Evolutionary conservation across 2,888 invertebrate genomes (phyloP).

Genomic region (Crematogaster levior): DNA sequence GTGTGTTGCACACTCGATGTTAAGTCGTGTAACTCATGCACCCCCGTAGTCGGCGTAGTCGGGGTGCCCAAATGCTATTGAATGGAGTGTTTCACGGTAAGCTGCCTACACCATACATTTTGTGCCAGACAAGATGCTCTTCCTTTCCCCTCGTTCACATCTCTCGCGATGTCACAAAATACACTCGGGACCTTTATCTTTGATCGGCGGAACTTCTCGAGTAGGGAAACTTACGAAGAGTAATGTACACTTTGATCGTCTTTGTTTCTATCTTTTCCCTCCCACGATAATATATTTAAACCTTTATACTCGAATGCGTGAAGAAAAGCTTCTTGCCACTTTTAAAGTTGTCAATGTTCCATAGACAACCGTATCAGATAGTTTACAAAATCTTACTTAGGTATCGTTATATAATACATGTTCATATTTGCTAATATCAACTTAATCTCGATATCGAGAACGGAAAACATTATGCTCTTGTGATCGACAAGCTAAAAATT

Average conservation of each 20-base stretch:
- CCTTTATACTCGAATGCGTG: background rate
- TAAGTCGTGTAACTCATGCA: slow-evolving; percentile 69
- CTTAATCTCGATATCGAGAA: background rate
- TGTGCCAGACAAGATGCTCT: slow-evolving; percentile 69
- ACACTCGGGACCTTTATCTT: slow-evolving; percentile 53
- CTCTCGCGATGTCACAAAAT: slow-evolving; percentile 57
- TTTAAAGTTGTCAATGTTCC: background rate
- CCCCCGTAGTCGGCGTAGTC: slow-evolving; percentile 45
- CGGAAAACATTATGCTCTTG: background rate
- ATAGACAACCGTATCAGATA: background rate
- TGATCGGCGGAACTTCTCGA: slow-evolving; percentile 46
- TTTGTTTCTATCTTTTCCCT: slow-evolving; percentile 5
- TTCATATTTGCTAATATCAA: background rate
- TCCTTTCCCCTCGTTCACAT: slow-evolving; percentile 58
- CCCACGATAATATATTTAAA: slow-evolving; percentile 18
- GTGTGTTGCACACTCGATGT: slow-evolving; percentile 67
- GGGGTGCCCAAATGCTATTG: slow-evolving; percentile 73
- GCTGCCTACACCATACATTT: slow-evolving; percentile 77
- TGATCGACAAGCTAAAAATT: background rate
- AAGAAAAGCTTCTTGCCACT: background rate
- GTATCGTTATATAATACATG: background rate
- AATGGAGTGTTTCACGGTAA: slow-evolving; percentile 82
- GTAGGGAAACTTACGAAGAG: slow-evolving; percentile 21
- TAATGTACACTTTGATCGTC: slow-evolving; percentile 14
- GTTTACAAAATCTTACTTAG: background rate